phyloP scores from a whole-genome alignment of 2,113 vertebrate genomes.

The Engraulis encrasicolus region DNA sequence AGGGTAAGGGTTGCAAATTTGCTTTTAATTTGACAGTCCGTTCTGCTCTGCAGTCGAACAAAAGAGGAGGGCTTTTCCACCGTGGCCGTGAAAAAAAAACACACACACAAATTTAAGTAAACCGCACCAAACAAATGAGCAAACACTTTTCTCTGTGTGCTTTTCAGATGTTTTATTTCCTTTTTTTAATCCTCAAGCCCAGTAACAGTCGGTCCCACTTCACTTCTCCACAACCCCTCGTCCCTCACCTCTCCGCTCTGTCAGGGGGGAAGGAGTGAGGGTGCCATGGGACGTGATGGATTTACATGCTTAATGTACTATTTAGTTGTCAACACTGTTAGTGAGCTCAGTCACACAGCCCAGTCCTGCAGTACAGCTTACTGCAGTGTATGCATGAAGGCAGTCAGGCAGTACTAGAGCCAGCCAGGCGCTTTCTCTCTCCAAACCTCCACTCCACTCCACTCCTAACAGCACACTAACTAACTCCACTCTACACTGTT shows the following conservation, averaged over 20 bases:
- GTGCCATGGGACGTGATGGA: slow-evolving; percentile 71
- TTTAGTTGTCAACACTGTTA: slow-evolving; percentile 60
- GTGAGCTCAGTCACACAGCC: slow-evolving; percentile 31
- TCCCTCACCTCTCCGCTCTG: slow-evolving; percentile 56
- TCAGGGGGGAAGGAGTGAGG: slow-evolving; percentile 60
- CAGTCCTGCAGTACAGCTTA: background rate
- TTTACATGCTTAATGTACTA: slow-evolving; percentile 58
- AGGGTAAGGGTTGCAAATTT: slow-evolving; percentile 57
- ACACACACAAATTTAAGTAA: slow-evolving; percentile 83
- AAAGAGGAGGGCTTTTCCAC: slow-evolving; percentile 51
- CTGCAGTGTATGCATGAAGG: background rate
- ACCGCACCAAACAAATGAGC: slow-evolving; percentile 76
- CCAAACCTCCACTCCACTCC: background rate
- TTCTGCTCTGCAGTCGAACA: slow-evolving; percentile 78
- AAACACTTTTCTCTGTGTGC: slow-evolving; percentile 41
- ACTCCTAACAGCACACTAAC: slow-evolving; percentile 7
- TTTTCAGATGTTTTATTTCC: background rate
- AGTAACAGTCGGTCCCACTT: slow-evolving; percentile 28
- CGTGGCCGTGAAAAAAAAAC: slow-evolving; percentile 64
- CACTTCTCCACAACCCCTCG: slow-evolving; percentile 29
- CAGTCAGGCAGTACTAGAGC: background rate
- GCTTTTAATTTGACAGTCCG: slow-evolving; percentile 65
- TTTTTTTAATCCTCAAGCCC: slow-evolving; percentile 22
- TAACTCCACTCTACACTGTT: background rate
- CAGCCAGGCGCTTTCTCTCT: background rate